Conservation (phyloP, 1,140 invertebrate species). For the Heliconius melpomene region DNA sequence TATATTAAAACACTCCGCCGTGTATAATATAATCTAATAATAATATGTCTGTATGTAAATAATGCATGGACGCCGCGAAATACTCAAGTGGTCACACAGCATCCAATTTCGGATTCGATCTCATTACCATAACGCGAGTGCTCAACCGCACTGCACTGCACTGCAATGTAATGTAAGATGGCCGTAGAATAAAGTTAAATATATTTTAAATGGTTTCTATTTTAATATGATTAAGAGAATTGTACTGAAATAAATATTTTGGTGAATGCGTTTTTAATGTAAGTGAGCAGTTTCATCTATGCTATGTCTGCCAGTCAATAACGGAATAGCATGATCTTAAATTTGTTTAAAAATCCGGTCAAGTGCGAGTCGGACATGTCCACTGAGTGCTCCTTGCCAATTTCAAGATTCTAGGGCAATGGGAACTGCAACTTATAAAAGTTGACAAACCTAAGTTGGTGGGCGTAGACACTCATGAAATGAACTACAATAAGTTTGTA, state of each 20-base stretch:
- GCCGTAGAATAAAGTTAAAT: constrained; percentile 4
- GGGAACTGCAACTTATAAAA: too few species aligned
- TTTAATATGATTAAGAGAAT: not conserved
- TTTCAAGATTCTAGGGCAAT: too few species aligned
- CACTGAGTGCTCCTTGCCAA: too few species aligned
- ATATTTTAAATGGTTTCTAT: not conserved
- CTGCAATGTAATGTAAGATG: constrained; percentile 44
- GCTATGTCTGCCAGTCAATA: too few species aligned
- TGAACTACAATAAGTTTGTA: too few species aligned
- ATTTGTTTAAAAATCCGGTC: too few species aligned
- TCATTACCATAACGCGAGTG: constrained; percentile 75
- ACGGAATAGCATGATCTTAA: too few species aligned
- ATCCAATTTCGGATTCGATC: constrained; percentile 75
- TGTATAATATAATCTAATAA: constrained; percentile 14
- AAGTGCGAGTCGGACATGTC: too few species aligned
- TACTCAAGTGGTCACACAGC: constrained; percentile 58
- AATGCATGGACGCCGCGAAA: constrained; percentile 32
- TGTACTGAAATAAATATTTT: not conserved
- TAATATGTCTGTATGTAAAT: constrained; percentile 16
- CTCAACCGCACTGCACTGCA: constrained; percentile 41
- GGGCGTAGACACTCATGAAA: too few species aligned
- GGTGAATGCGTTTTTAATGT: not conserved
- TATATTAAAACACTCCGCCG: not conserved
- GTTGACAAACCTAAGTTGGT: too few species aligned
- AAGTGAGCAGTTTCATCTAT: not conserved